Evolutionary conservation across 2,113 vertebrate species (phyloP).

Genomic region (Brachyhypopomus gauderio): DNA sequence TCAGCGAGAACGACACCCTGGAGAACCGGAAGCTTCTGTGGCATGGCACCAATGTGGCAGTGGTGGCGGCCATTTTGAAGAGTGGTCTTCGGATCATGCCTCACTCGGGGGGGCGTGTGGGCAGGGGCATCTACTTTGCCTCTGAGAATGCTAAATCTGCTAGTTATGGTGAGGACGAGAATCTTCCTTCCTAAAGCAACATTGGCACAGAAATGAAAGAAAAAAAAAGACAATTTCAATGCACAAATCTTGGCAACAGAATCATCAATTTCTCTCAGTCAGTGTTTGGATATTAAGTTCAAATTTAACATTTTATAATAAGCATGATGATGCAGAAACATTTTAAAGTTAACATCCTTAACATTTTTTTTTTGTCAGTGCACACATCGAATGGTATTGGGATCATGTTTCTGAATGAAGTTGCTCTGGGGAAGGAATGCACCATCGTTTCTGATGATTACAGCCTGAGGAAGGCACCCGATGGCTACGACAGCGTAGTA

Average conservation of each 20-base stretch:
- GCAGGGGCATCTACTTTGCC: constrained; percentile 88
- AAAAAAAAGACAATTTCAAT: neutral
- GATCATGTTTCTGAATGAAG: constrained; percentile 91
- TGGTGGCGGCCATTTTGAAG: constrained; percentile 88
- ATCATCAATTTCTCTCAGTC: neutral
- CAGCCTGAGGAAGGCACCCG: constrained; percentile 69
- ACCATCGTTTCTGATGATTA: constrained; percentile 70
- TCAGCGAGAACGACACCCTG: constrained; percentile 73
- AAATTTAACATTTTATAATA: neutral
- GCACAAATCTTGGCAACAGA: neutral
- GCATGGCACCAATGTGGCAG: constrained; percentile 88
- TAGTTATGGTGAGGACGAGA: constrained; percentile 76
- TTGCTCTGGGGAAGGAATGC: constrained; percentile 83
- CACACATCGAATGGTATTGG: constrained; percentile 66
- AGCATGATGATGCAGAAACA: neutral
- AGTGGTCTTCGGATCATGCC: constrained; percentile 91
- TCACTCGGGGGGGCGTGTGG: constrained; percentile 85
- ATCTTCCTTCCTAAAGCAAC: neutral
- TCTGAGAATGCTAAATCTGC: constrained; percentile 89
- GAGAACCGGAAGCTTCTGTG: constrained; percentile 86
- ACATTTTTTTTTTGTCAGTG: constrained; percentile 69
- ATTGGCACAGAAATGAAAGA: neutral
- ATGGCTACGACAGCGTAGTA: constrained; percentile 81
- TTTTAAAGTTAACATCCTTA: neutral
- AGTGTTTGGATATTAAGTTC: neutral